phyloP scores from a whole-genome alignment of 2,113 vertebrate genomes.

The Gracilinanus agilis region DNA sequence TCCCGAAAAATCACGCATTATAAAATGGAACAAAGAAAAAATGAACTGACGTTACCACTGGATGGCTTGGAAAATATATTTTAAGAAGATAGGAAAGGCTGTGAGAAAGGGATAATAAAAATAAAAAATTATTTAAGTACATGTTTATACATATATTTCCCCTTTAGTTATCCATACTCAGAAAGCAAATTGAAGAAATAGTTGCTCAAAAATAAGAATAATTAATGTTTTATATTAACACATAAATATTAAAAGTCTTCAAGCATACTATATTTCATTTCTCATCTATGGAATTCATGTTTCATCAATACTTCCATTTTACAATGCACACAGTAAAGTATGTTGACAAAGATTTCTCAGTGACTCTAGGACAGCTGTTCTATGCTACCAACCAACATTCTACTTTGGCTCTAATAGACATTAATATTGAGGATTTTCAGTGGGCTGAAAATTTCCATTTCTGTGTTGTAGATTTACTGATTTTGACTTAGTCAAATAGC shows the following conservation, averaged over 20 bases:
- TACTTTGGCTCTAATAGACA: neutral
- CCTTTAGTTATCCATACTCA: conserved; percentile 45
- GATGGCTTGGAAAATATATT: conserved; percentile 32
- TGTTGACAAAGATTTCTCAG: neutral
- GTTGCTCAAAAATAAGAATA: neutral
- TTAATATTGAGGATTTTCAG: neutral
- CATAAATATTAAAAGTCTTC: conserved; percentile 7
- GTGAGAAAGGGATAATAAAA: conserved; percentile 48
- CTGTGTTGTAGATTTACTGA: neutral
- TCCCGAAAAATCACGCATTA: neutral
- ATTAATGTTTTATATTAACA: neutral
- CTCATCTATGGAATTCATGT: neutral
- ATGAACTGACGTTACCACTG: conserved; percentile 11
- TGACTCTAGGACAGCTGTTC: neutral
- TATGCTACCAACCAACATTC: neutral
- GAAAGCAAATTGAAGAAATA: conserved; percentile 53
- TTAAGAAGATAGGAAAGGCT: conserved; percentile 45
- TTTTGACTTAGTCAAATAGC: conserved; percentile 21
- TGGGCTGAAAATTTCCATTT: neutral
- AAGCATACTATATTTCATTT: accelerated
- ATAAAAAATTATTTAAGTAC: conserved; percentile 45
- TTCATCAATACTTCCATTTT: neutral
- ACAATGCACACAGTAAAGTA: neutral
- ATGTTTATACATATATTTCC: neutral
- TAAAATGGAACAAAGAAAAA: conserved; percentile 49